Evolutionary conservation across 2,113 vertebrate genomes (phyloP).

Genomic region (Gallinago media): DNA sequence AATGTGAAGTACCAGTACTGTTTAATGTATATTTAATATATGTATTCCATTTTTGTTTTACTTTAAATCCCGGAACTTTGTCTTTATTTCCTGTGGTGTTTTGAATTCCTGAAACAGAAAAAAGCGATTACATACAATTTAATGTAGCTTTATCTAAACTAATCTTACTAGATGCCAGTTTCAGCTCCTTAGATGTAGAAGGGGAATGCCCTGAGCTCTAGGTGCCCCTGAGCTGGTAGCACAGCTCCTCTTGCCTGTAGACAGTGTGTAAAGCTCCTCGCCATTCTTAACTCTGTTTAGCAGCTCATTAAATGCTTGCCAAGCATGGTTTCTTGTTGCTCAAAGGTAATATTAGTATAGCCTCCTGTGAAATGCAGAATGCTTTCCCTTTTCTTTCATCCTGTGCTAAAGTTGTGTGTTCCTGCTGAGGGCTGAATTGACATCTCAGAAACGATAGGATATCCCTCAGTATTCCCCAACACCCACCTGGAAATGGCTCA

Average conservation of each 20-base stretch:
- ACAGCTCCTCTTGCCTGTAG: not conserved
- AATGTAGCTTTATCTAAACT: not conserved
- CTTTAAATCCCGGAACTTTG: not conserved
- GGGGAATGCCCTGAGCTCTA: not conserved
- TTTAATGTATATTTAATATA: not conserved
- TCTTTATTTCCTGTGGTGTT: not conserved
- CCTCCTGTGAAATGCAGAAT: not conserved
- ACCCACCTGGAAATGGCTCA: not conserved
- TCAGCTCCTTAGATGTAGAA: not conserved
- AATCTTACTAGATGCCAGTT: not conserved
- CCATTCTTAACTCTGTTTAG: not conserved
- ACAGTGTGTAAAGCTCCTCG: not conserved
- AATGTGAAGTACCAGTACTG: not conserved
- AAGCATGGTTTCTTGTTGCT: not conserved
- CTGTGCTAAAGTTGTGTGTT: not conserved
- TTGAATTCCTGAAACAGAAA: not conserved
- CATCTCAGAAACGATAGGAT: not conserved
- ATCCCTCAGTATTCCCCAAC: not conserved
- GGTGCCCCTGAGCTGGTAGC: not conserved
- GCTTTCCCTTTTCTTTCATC: not conserved
- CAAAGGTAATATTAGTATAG: not conserved
- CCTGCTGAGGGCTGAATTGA: not conserved
- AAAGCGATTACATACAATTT: not conserved
- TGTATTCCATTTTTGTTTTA: not conserved
- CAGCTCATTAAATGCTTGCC: not conserved